Conservation (phyloP, 2,797 vertebrate species). For the Miichthys miiuy region DNA sequence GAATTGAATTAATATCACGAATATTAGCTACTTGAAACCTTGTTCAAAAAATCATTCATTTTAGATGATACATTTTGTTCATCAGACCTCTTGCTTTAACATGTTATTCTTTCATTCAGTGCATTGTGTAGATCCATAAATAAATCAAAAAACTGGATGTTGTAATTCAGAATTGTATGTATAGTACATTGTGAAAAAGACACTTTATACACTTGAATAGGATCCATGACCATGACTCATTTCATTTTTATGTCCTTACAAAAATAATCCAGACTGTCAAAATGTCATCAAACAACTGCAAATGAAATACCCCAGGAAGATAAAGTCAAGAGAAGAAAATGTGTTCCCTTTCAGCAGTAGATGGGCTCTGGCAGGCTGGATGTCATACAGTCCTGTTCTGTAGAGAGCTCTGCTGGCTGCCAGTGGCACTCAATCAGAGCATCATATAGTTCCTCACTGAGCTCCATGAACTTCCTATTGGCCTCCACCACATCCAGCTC, state of each 20-base stretch:
- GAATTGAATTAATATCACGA: no score
- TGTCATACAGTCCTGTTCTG: conserved; percentile 81
- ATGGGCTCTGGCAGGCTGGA: conserved; percentile 74
- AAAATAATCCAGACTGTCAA: neutral
- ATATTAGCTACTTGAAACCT: no score
- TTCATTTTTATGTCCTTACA: conserved; percentile 1
- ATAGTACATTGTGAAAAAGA: neutral
- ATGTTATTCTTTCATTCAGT: neutral
- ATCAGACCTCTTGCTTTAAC: neutral
- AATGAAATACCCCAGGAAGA: neutral
- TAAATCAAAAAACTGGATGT: neutral
- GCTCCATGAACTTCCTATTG: conserved; percentile 93
- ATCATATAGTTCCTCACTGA: conserved; percentile 94
- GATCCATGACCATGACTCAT: neutral
- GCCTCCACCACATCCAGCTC: conserved; percentile 90
- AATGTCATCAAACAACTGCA: neutral
- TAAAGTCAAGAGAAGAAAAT: neutral
- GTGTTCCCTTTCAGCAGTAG: conserved; percentile 56
- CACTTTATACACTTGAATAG: neutral
- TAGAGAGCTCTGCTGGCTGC: conserved; percentile 88
- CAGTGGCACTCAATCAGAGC: conserved; percentile 92
- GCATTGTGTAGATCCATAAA: neutral
- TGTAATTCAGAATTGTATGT: neutral
- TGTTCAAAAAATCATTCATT: no score
- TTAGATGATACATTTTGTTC: no score